Evolutionary conservation across 2,888 invertebrate species (phyloP), one percentile per base, ranked within the genome.

Genomic region (Spialia ferax): DNA sequence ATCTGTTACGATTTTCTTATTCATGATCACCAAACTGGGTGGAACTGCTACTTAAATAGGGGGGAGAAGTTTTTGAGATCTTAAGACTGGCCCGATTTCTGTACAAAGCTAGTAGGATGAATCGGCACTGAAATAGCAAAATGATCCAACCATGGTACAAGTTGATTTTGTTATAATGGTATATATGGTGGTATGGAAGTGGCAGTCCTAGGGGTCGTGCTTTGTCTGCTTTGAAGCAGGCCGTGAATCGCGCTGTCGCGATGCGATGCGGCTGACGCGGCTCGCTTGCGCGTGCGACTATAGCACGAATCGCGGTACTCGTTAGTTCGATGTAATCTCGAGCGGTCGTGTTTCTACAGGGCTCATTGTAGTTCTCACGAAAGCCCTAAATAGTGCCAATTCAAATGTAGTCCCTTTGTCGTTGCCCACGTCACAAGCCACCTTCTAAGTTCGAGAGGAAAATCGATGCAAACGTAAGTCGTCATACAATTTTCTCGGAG

Each of bases 381-480:
- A 93, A 92, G 91, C 90, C 91, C 93, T 91, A 78, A 82, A 79
- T 71, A 86, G 90, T 93, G 89, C 83, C 86, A 82, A 82, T 91
- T 94, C 94, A 91, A 93, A 94, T 94, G 94, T 94, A 94, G 94
- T 93, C 94, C 85, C 83, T 78, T 89, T 88, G 78, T 89, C 86
- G 83, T 78, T 83, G 75, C 77, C 75, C 73, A 88, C 79, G 76
- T 81, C 78, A 85, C 87, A 87, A 82, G 83, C 84, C 80, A 84
- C 72, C 77, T 84, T 83, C 79, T 81, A 84, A 85, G 74, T 86
- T 84, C 86, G 85, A 88, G 87, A 89, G 88, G 84, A 89, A 90
- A 91, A 91, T 90, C 88, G 79, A 93, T 93, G 93, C 82, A 86
- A 89, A 88, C 84, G 93, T 93, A 81, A 93, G 93, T 93, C 38